Percentiles rank a stretch among this genome's conserved stretches.
These are phyloP conservation scores for Sebastiscus albofasciatus DNA, from an alignment of 2,797 vertebrate species.

Conservation along the genomic window DNA sequence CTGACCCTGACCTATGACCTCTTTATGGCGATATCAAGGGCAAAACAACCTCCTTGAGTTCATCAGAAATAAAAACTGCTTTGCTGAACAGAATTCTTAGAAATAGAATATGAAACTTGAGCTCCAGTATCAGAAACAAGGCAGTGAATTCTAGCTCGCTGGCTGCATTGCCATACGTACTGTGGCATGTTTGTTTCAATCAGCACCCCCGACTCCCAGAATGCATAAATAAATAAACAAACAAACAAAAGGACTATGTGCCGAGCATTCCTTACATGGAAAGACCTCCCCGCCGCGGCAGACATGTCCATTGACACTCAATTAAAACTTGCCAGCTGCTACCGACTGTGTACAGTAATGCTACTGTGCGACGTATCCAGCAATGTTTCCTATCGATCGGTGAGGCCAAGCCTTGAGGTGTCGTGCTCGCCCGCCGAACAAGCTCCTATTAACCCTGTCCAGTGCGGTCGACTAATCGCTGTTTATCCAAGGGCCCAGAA, in stretches of 20 bases:
- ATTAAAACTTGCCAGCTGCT: conserved; percentile 66
- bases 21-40: background rate
- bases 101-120: background rate
- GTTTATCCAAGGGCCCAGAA: conserved; percentile 76
- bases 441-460: conserved; percentile 74
- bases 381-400: conserved; percentile 76
- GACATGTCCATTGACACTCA: conserved; percentile 70
- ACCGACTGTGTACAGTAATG: conserved; percentile 62
- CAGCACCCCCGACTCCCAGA: conserved; percentile 56
- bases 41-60: background rate
- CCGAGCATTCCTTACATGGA: conserved; percentile 61
- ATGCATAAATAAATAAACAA: conserved; percentile 69
- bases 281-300: conserved; percentile 48
- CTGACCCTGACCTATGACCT: conserved; percentile 22
- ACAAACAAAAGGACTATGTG: conserved; percentile 73
- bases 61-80: background rate
- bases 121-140: conserved; percentile 11
- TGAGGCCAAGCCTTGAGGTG: conserved; percentile 69
- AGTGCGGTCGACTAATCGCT: conserved; percentile 66
- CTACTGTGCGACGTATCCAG: conserved; percentile 55
- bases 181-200: conserved; percentile 67
- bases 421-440: conserved; percentile 66
- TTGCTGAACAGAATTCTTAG: background rate
- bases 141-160: background rate
- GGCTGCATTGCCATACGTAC: conserved; percentile 35